These are phyloP conservation scores for Mesocricetus auratus DNA, from an alignment of 2,113 vertebrate genomes.

Conservation along the genomic window DNA sequence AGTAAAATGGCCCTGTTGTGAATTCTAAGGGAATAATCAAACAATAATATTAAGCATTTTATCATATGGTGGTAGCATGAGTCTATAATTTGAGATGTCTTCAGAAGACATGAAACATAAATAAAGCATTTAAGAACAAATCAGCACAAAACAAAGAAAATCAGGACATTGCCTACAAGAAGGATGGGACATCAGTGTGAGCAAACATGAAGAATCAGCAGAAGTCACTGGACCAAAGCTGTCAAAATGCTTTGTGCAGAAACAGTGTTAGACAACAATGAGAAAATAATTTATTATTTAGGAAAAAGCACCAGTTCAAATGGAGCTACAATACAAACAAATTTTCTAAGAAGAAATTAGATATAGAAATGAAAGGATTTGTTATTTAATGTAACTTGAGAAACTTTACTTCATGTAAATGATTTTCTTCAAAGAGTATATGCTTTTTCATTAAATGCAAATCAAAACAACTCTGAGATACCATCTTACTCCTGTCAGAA, in stretches of 20 bases:
- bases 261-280: background rate
- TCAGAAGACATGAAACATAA: background rate
- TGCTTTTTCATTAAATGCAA: background rate
- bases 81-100: background rate
- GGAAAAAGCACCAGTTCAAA: background rate
- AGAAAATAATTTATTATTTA: background rate
- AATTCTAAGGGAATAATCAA: background rate
- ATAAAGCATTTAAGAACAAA: background rate
- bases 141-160: background rate
- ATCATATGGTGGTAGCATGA: background rate
- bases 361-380: background rate
- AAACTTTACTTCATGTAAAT: background rate
- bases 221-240: background rate
- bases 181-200: accelerated
- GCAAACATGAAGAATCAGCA: background rate
- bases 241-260: background rate
- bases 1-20: background rate
- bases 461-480: too few species aligned
- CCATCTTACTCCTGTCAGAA: too few species aligned
- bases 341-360: background rate
- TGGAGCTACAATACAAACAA: background rate
- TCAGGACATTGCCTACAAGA: background rate
- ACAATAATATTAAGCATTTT: background rate
- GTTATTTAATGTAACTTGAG: background rate
- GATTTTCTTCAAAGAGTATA: background rate